phyloP scores from a whole-genome alignment of 2,113 vertebrate genomes.

The Merops nubicus region DNA sequence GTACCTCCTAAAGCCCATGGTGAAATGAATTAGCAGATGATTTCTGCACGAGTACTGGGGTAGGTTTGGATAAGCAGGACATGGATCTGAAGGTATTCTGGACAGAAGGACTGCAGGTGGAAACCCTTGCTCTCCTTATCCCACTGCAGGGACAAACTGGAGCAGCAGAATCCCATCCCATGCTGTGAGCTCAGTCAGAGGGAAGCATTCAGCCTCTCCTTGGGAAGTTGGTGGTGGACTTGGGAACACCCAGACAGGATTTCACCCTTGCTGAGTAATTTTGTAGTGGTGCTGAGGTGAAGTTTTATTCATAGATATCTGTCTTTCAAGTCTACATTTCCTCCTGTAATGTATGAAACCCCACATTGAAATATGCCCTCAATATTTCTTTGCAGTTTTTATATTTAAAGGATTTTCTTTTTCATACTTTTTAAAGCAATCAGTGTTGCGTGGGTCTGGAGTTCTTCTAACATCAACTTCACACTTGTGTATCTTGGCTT shows the following conservation, averaged over 20 bases:
- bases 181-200: neutral
- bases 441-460: neutral
- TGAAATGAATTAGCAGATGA: neutral
- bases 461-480: neutral
- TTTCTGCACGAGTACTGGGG: neutral
- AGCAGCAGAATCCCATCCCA: neutral
- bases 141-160: neutral
- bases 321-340: neutral
- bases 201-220: neutral
- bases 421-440: neutral
- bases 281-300: neutral
- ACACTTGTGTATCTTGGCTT: neutral
- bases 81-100: neutral
- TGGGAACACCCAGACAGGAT: neutral
- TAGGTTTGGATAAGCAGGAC: neutral
- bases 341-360: neutral
- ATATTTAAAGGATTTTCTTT: neutral
- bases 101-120: neutral
- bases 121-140: neutral
- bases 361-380: neutral
- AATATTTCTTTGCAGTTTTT: neutral
- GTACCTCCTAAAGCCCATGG: neutral
- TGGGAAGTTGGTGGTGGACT: neutral
- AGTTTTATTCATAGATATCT: neutral
- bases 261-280: neutral